Evolutionary conservation across 2,113 vertebrate genomes (phyloP).

Genomic region (Pithys albifrons): DNA sequence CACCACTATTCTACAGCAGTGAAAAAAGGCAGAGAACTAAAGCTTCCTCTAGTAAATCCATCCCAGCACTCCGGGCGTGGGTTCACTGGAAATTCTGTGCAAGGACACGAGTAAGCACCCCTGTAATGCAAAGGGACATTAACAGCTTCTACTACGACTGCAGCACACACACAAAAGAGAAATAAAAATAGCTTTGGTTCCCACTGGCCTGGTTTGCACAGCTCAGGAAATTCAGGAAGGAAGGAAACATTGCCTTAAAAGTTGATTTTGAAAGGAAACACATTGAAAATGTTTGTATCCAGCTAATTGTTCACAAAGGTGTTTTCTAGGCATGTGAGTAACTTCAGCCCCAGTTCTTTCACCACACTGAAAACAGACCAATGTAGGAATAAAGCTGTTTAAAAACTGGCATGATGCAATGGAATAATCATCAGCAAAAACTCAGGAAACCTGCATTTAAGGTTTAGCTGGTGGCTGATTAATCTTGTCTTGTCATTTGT

Average conservation of each 20-base stretch:
- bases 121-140: slow-evolving; percentile 34
- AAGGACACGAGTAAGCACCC: slow-evolving; percentile 25
- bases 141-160: background rate
- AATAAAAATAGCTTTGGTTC: slow-evolving; percentile 47
- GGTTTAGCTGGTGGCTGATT: background rate
- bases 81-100: background rate
- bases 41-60: background rate
- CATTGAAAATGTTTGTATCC: background rate
- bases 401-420: background rate
- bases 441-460: background rate
- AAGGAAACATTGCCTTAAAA: slow-evolving; percentile 11
- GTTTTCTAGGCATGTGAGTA: background rate
- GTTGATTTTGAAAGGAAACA: slow-evolving; percentile 51
- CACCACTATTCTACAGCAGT: background rate
- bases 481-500: background rate
- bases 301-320: background rate
- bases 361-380: background rate
- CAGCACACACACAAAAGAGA: background rate
- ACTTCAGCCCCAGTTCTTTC: background rate
- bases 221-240: slow-evolving; percentile 20
- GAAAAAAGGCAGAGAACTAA: background rate
- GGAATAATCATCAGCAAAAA: background rate
- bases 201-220: slow-evolving; percentile 1
- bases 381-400: background rate
- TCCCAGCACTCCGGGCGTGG: background rate